Conservation (phyloP, 35 echinoderm and acorn worm genomes). For the Lytechinus variegatus region DNA sequence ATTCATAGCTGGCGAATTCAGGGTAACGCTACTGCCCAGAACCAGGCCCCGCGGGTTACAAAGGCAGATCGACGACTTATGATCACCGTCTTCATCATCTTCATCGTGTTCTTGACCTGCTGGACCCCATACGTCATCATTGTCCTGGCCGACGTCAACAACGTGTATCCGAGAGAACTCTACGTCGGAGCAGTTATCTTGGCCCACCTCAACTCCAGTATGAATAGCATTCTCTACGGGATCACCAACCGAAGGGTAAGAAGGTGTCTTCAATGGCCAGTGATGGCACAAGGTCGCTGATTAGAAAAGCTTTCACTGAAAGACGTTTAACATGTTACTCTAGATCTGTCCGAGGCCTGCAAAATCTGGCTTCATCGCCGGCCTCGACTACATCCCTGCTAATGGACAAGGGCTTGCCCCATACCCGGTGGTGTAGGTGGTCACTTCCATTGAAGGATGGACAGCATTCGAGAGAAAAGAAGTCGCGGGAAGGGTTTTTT, state of each 20-base stretch:
- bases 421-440: too few species aligned
- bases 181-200: slow-evolving; percentile 64
- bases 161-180: slow-evolving; percentile 51
- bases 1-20: background rate
- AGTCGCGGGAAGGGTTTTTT: too few species aligned
- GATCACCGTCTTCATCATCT: slow-evolving; percentile 61
- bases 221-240: slow-evolving; percentile 63
- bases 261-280: background rate
- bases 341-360: too few species aligned
- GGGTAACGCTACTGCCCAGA: background rate
- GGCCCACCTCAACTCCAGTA: slow-evolving; percentile 56
- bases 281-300: too few species aligned
- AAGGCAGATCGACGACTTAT: slow-evolving; percentile 48
- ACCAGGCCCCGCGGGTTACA: background rate
- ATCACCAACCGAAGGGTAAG: slow-evolving; percentile 48
- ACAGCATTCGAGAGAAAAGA: too few species aligned
- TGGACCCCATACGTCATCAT: slow-evolving; percentile 67
- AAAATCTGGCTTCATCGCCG: too few species aligned
- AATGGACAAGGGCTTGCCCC: too few species aligned
- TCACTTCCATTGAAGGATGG: too few species aligned
- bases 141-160: slow-evolving; percentile 51
- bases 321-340: too few species aligned
- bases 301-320: too few species aligned
- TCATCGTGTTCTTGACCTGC: slow-evolving; percentile 62
- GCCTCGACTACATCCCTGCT: too few species aligned